Percentiles rank a stretch among this genome's conserved stretches.
These are phyloP conservation scores for Lypha dubia DNA, from an alignment of 2,888 invertebrate species.

Conservation along the genomic window DNA sequence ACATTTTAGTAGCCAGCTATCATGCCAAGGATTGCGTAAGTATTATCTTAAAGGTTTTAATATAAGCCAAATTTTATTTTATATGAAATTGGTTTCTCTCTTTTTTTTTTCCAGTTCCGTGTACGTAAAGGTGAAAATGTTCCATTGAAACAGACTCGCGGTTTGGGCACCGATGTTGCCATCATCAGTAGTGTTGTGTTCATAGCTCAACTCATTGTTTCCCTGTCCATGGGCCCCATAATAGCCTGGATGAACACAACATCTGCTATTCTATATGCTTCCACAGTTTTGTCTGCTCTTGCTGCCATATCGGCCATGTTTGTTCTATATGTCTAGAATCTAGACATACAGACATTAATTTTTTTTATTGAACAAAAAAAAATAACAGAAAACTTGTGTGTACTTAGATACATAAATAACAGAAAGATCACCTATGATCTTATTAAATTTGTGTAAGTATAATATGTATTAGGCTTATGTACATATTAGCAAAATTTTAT, in stretches of 20 bases:
- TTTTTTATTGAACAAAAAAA: too few species aligned
- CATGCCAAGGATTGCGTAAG: slow-evolving; percentile 83
- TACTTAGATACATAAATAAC: too few species aligned
- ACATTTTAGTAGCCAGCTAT: slow-evolving; percentile 82
- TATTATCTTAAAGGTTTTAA: slow-evolving; percentile 42
- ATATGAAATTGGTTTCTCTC: neutral
- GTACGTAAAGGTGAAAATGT: slow-evolving; percentile 80
- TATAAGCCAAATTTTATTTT: neutral
- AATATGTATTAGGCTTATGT: neutral
- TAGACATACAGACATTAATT: slow-evolving; percentile 60
- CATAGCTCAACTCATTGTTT: slow-evolving; percentile 82
- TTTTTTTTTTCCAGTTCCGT: slow-evolving; percentile 78
- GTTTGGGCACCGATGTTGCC: slow-evolving; percentile 83
- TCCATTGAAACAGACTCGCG: slow-evolving; percentile 82
- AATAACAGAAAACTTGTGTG: too few species aligned
- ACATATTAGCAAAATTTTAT: neutral
- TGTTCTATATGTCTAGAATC: slow-evolving; percentile 81
- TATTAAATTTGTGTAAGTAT: neutral
- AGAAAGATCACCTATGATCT: too few species aligned
- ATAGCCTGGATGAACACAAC: slow-evolving; percentile 81
- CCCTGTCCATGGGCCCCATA: slow-evolving; percentile 81
- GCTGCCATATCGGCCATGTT: slow-evolving; percentile 83
- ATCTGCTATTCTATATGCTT: slow-evolving; percentile 82
- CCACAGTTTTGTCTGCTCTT: slow-evolving; percentile 80
- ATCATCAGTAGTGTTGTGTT: slow-evolving; percentile 84